Evolutionary conservation across 1,140 invertebrate species (phyloP), one percentile per base, ranked within the genome.

Genomic region (Cecropterus lyciades): DNA sequence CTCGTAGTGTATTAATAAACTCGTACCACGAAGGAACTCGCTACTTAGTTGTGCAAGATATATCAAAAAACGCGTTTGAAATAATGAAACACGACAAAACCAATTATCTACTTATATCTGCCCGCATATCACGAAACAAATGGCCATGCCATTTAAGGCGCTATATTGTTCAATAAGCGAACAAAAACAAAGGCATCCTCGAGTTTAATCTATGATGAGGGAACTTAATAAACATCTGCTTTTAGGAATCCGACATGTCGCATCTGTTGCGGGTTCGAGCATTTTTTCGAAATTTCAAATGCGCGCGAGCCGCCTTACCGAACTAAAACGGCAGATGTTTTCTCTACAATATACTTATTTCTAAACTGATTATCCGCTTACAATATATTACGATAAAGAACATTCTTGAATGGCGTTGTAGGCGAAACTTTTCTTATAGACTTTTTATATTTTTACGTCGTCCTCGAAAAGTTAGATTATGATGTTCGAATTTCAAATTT

Each of bases 151-250:
- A 79, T 79, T 83, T 85, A 84, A 75, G 75, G 78, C 75, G 55
- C 82, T 75, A 84, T 84, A 88, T 83, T 84, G 73, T 80, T 71
- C 72, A 82, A 79, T 68, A 79, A 76, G 62, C 64, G 51, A 65
- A 81, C 71, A 84, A 89, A 89, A 89, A 85, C 80, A 87, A 87
- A 87, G 75, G 75, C 75, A 80, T 82, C 74, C 73, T 72, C 75
- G 60, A 84, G 71, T 77, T 80, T 88, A 87, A 87, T 86, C 85
- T 89, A 91, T 87, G 83, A 81, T 89, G 84, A 84, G 87, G 84
- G 85, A 81, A 79, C 80, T 85, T 81, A 84, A 82, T 82, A 82
- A 89, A 88, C 89, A 92, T 86, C 87, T 92, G 89, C 89, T 84
- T 84, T 72, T 78, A 77, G 77, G 85, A 89, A 88, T 92, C 86